A percentile compares a stretch with the other conserved stretches of the same genome.
These are phyloP conservation scores for Cosmopolites sordidus DNA, from an alignment of 2,888 invertebrate species.

Conservation along the genomic window DNA sequence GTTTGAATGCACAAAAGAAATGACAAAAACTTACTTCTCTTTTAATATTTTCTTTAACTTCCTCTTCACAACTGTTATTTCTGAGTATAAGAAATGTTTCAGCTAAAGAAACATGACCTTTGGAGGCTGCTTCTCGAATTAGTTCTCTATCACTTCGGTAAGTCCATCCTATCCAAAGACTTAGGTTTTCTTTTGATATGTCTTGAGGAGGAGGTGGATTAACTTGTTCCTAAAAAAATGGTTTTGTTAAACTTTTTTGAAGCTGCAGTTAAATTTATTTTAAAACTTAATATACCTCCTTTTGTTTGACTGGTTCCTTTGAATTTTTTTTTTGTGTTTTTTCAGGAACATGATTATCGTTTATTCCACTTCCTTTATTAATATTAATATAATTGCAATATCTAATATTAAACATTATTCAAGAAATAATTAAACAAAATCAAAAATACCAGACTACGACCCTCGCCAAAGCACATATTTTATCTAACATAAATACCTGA, in stretches of 20 bases:
- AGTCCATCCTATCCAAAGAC: constrained; percentile 64
- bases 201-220: constrained; percentile 36
- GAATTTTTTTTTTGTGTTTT: no score
- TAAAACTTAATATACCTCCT: no score
- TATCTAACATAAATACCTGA: constrained; percentile 13
- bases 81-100: constrained; percentile 56
- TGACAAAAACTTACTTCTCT: constrained; percentile 50
- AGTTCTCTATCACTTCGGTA: constrained; percentile 60
- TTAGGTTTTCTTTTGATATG: constrained; percentile 40
- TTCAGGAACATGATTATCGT: no score
- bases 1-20: neutral
- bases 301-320: no score
- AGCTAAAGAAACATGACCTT: constrained; percentile 61
- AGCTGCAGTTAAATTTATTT: no score
- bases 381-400: constrained; percentile 8
- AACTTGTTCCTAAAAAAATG: constrained; percentile 11
- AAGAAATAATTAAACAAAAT: no score
- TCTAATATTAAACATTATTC: constrained; percentile 13
- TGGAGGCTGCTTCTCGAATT: constrained; percentile 63
- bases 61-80: constrained; percentile 53
- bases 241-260: no score
- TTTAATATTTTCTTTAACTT: constrained; percentile 55
- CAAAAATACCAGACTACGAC: no score
- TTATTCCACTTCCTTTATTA: neutral
- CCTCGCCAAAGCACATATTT: neutral